Evolutionary conservation across 2,797 vertebrate genomes (phyloP).

Genomic region (Acipenser oxyrinchus): DNA sequence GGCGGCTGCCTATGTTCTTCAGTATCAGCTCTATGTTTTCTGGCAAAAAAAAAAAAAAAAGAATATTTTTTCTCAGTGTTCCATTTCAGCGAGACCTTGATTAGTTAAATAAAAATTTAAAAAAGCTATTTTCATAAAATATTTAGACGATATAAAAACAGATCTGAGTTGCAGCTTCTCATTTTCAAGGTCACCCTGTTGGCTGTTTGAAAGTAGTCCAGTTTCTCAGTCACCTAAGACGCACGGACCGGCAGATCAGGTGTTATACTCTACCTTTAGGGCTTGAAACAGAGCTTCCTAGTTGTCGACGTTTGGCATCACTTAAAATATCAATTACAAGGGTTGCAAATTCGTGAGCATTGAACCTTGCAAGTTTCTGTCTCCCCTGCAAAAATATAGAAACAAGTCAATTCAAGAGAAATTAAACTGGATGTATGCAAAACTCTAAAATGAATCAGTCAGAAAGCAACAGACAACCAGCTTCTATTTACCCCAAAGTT

Average conservation of each 20-base stretch:
- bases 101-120: background rate
- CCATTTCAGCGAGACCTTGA: background rate
- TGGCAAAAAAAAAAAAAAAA: constrained; percentile 32
- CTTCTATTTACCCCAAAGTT: no score
- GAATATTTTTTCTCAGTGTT: no score
- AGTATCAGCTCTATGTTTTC: constrained; percentile 83
- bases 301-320: constrained; percentile 88
- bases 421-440: background rate
- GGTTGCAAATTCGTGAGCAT: constrained; percentile 91
- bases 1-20: constrained; percentile 67
- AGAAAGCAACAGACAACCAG: no score
- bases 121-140: background rate
- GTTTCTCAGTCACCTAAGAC: background rate
- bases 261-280: constrained; percentile 70
- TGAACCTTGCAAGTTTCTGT: constrained; percentile 92
- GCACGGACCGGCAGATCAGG: background rate
- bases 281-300: constrained; percentile 64
- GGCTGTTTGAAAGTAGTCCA: no score
- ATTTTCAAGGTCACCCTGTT: no score
- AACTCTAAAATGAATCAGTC: no score
- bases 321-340: constrained; percentile 96
- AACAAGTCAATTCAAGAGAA: background rate
- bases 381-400: constrained; percentile 66
- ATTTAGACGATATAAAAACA: no score
- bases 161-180: no score